Base-by-base conservation (phyloP, 2,113 vertebrate genomes). In the Panthera leo region DNA sequence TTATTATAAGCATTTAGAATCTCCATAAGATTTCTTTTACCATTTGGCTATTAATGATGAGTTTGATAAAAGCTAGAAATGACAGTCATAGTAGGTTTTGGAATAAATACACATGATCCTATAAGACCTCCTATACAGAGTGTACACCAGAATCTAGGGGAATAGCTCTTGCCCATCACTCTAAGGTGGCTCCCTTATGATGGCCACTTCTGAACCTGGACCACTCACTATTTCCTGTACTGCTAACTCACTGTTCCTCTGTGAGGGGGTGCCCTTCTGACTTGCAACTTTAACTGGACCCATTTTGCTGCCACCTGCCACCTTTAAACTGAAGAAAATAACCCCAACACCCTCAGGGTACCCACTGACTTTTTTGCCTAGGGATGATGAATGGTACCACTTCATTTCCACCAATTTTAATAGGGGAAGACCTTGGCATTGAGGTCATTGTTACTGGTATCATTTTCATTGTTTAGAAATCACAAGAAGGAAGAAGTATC, bases 391-490 rank as follows among this genome's bases (percentile, higher is more conserved):
- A 73, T 48, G 36, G 7, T 23, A 51, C 27, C 4, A n/a, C 78
- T 48, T 87, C 16, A 39, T 3, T 45, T 75, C 39, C 14, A 31
- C 3, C 10, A 12, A 5, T 83, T 73, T 65, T 58, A 68, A 27
- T n/a, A 31, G 53, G 18, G 23, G 84, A 80, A 11, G 13, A 2
- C 11, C 89, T 68, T 89, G 85, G 7, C 0, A 2, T 13, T 51
- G 1, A 96, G 51, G 39, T 70, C 31, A 16, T 82, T 86, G n/a
- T 71, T 87, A 67, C 0, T 36, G 21, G 73, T n/a, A 48, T 18
- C 18, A 25, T 86, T 67, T 87, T 61, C 23, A 85, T 78, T 82
- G n/a, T 90, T 93, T 82, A 31, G 68, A 96, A 96, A 89, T 83
- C 21, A 90, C 27, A 90, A 84, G 89, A 82, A 12, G 68, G 79